Evolutionary conservation across 1,140 invertebrate species (phyloP).

Genomic region (Venturia canescens): DNA sequence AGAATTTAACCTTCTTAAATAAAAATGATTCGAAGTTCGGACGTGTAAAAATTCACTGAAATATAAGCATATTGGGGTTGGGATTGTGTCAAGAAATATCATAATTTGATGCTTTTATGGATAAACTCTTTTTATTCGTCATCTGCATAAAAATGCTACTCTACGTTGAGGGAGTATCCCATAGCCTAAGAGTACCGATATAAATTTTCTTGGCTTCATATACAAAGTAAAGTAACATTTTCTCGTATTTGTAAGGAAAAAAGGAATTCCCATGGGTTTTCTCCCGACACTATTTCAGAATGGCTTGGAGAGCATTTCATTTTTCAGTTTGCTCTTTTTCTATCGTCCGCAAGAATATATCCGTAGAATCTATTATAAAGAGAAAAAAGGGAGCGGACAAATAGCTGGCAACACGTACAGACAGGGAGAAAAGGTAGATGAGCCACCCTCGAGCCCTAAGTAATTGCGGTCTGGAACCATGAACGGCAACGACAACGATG

Average conservation of each 20-base stretch:
- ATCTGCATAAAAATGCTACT: too few species aligned
- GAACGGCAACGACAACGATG: constrained; percentile 49
- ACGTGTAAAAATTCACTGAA: too few species aligned
- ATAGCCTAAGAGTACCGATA: neutral
- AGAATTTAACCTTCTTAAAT: neutral
- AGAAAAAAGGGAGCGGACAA: neutral
- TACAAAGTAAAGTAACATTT: neutral
- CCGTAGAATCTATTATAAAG: constrained; percentile 19
- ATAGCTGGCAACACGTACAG: constrained; percentile 11
- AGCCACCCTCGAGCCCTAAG: constrained; percentile 51
- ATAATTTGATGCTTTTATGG: too few species aligned
- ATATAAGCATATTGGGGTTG: too few species aligned
- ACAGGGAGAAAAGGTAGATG: constrained; percentile 26
- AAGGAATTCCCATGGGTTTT: neutral
- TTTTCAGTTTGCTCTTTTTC: constrained; percentile 1
- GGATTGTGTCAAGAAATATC: too few species aligned
- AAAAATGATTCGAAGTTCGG: too few species aligned
- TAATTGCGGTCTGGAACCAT: constrained; percentile 57
- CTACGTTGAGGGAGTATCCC: neutral
- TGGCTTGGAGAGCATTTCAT: neutral
- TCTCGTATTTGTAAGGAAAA: neutral
- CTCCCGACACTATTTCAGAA: neutral
- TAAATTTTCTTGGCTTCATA: neutral
- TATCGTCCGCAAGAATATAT: neutral
- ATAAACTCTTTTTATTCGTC: too few species aligned